These are phyloP conservation scores for Sminthopsis crassicaudata DNA, from an alignment of 2,113 vertebrate genomes.

Conservation along the genomic window DNA sequence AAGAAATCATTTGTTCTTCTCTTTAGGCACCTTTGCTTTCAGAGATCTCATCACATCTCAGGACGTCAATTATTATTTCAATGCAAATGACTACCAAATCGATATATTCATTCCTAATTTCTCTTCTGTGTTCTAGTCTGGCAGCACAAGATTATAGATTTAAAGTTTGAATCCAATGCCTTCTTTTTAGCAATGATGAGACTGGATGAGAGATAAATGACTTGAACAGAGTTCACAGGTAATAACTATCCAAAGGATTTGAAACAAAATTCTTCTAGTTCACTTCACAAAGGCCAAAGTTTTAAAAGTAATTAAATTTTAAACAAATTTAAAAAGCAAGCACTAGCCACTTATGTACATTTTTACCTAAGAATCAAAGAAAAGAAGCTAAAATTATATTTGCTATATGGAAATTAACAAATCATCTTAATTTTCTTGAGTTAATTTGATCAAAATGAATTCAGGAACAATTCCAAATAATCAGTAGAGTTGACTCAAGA, in stretches of 20 bases:
- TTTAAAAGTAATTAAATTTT: constrained; percentile 5
- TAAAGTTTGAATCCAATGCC: neutral
- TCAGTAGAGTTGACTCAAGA: constrained; percentile 37
- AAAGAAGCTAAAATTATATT: constrained; percentile 41
- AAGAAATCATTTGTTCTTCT: neutral
- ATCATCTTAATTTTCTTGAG: constrained; percentile 36
- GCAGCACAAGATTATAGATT: neutral
- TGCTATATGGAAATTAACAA: constrained; percentile 13
- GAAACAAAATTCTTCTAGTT: neutral
- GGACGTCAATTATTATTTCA: neutral
- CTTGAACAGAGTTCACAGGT: neutral
- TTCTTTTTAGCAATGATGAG: neutral
- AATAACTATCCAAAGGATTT: neutral
- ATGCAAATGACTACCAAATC: neutral
- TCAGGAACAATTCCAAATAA: constrained; percentile 30
- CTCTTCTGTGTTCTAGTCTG: neutral
- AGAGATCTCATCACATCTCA: neutral
- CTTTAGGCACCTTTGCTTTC: neutral
- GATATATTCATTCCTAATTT: neutral
- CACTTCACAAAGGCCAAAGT: neutral
- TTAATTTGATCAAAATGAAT: constrained; percentile 34
- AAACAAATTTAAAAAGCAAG: constrained; percentile 22
- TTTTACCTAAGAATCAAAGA: neutral
- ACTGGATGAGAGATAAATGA: neutral
- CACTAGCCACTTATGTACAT: neutral